A percentile compares a stretch with the other conserved stretches of the same genome.
Evolutionary conservation across 2,888 invertebrate genomes (phyloP).

Genomic region (Sturmia bella): DNA sequence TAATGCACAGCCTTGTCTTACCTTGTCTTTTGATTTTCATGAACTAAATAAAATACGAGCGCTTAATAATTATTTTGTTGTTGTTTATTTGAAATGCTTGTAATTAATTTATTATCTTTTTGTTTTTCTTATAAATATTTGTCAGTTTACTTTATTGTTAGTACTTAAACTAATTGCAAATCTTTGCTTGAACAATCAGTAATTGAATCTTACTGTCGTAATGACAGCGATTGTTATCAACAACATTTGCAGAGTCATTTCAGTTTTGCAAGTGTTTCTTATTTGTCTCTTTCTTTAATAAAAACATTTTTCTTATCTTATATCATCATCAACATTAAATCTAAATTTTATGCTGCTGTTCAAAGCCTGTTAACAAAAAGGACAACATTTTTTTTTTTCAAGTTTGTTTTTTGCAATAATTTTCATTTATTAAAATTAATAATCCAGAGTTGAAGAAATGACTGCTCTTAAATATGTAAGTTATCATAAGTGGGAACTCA

Average conservation of each 20-base stretch:
- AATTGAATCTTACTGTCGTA: neutral
- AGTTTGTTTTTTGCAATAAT: neutral
- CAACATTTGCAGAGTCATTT: constrained; percentile 32
- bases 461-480: too few species aligned
- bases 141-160: constrained; percentile 61
- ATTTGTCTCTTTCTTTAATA: neutral
- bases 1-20: too few species aligned
- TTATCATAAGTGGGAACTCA: constrained; percentile 25
- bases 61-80: too few species aligned
- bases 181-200: constrained; percentile 1
- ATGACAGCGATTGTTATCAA: constrained; percentile 1
- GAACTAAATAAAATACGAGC: too few species aligned
- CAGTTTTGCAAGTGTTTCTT: neutral
- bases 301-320: constrained; percentile 14
- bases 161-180: constrained; percentile 68
- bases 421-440: constrained; percentile 28
- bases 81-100: constrained; percentile 35
- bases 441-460: neutral
- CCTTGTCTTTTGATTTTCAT: too few species aligned
- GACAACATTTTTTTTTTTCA: too few species aligned
- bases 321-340: neutral
- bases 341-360: neutral
- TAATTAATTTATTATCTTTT: constrained; percentile 33
- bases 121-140: constrained; percentile 54
- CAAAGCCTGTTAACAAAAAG: constrained; percentile 13